Base-by-base conservation (phyloP, 2,888 invertebrate genomes). In the Rhagophthalmus giganteus region DNA sequence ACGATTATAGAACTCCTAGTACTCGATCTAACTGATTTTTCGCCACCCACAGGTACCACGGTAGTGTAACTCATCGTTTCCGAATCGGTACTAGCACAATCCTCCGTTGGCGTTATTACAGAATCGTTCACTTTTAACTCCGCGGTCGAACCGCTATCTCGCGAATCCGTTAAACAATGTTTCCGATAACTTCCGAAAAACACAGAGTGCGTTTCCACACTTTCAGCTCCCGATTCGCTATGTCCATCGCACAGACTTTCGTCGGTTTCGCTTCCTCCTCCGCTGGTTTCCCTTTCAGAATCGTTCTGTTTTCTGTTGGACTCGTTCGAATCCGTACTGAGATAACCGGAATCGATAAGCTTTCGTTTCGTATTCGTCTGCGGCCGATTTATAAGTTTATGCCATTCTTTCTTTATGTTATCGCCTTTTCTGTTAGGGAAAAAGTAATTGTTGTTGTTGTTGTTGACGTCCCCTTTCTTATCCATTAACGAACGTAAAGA, bases 211-310 rank as follows among this genome's bases (percentile, higher is more conserved):
- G 91, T 91, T 66, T 90, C 91, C 15, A 90, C 79, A 75, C 90
- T 91, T 70, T 91, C 91, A 2, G 88, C 91, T 1, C 91, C 91
- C 13, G 90, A 91, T 75, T 91, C 91, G 75, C 90, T 90, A 55
- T 88, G 82, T 5, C 87, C 90, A 67, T 90, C 90, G 25, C 85
- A 86, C 7, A 63, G 55, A n/a, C 86, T 87, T 68, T 89, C 89
- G 54, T 88, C 90, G 54, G 88, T 88, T 65, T 83, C 88, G 73
- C 88, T 83, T 64, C 61, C 78, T 71, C 32, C 47, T 11, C 34
- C 35, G 14, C 41, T 49, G 20, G 28, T 35, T 16, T 74, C 12
- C 77, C 78, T 65, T 80, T 79, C 9, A 79, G 78, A 51, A 80
- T 75, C 25, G 75, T 73, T 60, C 15, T 25, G 37, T 16, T 74